Percentiles rank a stretch among this genome's conserved stretches.
Conservation (phyloP, 2,888 invertebrate genomes). For the Eretmocerus hayati region DNA sequence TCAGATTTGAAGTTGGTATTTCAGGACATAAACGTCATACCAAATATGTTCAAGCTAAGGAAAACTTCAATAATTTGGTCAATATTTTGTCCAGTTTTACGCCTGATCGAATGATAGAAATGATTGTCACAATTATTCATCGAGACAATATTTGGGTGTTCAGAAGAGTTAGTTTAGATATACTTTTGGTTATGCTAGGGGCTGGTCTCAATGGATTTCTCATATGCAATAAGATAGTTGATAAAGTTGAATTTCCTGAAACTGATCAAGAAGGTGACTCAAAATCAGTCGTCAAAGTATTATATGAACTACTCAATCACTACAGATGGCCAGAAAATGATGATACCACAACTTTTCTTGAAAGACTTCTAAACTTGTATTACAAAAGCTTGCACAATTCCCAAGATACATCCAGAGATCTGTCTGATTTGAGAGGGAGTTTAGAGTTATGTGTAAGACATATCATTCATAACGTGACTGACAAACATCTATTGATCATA, state of each 20-base stretch:
- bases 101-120: slow-evolving; percentile 37
- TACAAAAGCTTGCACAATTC: slow-evolving; percentile 43
- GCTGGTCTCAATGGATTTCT: slow-evolving; percentile 26
- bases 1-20: not conserved
- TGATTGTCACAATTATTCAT: slow-evolving; percentile 42
- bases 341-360: slow-evolving; percentile 46
- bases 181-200: slow-evolving; percentile 36
- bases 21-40: slow-evolving; percentile 27
- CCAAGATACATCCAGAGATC: slow-evolving; percentile 23
- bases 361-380: slow-evolving; percentile 50
- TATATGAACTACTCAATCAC: slow-evolving; percentile 50
- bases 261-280: slow-evolving; percentile 41
- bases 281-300: slow-evolving; percentile 48
- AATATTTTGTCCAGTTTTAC: slow-evolving; percentile 32
- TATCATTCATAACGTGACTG: slow-evolving; percentile 49
- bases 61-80: slow-evolving; percentile 32
- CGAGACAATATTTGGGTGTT: slow-evolving; percentile 46
- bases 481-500: slow-evolving; percentile 41
- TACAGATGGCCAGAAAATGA: slow-evolving; percentile 48
- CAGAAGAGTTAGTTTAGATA: slow-evolving; percentile 42
- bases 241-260: slow-evolving; percentile 28
- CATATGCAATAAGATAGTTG: slow-evolving; percentile 29
- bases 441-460: slow-evolving; percentile 53
- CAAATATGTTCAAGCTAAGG: slow-evolving; percentile 26
- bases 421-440: slow-evolving; percentile 46